A percentile compares a stretch with the other conserved stretches of the same genome.
phyloP scores from a whole-genome alignment of 2,797 vertebrate genomes.

The Chelon auratus region DNA sequence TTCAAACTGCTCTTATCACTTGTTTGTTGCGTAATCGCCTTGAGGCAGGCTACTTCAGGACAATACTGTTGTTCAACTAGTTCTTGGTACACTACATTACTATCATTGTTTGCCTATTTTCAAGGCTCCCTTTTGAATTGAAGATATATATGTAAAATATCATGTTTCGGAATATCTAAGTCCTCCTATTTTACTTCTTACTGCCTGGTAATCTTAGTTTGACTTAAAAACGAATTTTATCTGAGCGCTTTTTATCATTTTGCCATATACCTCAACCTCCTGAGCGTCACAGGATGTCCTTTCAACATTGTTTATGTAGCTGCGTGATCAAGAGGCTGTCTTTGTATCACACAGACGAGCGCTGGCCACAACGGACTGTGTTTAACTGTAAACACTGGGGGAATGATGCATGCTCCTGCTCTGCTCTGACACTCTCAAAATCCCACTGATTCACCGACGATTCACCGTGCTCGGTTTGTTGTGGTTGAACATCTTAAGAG shows the following conservation, averaged over 20 bases:
- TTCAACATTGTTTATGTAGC: conserved; percentile 6
- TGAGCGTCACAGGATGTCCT: conserved; percentile 15
- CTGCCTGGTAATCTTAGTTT: not conserved
- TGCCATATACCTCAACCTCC: not conserved
- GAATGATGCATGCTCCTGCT: not conserved
- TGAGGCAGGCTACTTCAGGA: not conserved
- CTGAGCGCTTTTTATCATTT: not conserved
- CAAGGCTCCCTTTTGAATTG: not conserved
- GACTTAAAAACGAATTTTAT: no score
- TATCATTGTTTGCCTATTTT: not conserved
- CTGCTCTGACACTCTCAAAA: conserved; percentile 5
- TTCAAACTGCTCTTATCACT: not conserved
- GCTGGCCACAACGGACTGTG: not conserved
- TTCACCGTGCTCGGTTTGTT: no score
- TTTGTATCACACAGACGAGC: not conserved
- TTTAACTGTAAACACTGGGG: not conserved
- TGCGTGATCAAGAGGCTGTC: conserved; percentile 2
- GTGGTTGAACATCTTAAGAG: no score
- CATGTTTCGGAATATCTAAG: no score
- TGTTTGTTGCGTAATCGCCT: not conserved
- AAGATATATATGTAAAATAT: not conserved
- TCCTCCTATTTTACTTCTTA: not conserved
- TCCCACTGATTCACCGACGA: not conserved
- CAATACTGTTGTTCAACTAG: not conserved
- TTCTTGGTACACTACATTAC: not conserved